A percentile compares a stretch with the other conserved stretches of the same genome.
Conservation (phyloP, 2,888 invertebrate genomes). For the Caenorhabditis auriculariae region DNA sequence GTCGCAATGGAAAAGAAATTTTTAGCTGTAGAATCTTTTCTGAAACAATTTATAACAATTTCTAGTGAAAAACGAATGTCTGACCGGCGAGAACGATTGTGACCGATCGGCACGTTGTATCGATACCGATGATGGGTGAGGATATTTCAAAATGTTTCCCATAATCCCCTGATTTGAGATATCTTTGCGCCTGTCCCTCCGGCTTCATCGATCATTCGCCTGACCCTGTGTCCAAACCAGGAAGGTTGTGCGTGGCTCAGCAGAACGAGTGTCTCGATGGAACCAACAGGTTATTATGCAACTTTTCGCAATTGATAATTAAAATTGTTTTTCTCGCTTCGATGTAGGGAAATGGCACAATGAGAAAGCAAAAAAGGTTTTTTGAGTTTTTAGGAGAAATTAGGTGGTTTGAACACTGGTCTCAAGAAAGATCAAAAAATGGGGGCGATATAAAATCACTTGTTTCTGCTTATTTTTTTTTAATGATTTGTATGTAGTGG, state of each 20-base stretch:
- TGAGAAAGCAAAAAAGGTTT: too few species aligned
- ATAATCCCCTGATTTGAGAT: conserved; percentile 47
- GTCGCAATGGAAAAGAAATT: too few species aligned
- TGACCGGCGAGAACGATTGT: conserved; percentile 59
- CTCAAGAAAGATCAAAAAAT: not conserved
- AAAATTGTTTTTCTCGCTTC: too few species aligned
- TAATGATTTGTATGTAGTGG: not conserved
- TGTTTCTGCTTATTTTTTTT: not conserved
- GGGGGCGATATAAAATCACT: not conserved
- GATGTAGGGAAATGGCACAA: too few species aligned
- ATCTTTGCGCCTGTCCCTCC: conserved; percentile 53
- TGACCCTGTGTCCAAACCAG: conserved; percentile 52
- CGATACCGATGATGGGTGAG: conserved; percentile 59
- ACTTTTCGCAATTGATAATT: too few species aligned
- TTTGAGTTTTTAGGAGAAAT: too few species aligned
- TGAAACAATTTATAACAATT: not conserved
- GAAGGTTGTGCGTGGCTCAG: conserved; percentile 58
- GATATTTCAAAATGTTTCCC: too few species aligned
- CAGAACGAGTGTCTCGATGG: conserved; percentile 60
- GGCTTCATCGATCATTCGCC: conserved; percentile 58
- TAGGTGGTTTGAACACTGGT: not conserved
- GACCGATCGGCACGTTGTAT: conserved; percentile 59
- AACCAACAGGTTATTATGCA: conserved; percentile 39
- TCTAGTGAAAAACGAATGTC: conserved; percentile 61
- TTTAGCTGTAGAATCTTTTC: not conserved